Base-by-base conservation (phyloP, 2,797 vertebrate species). In the Typhlichthys subterraneus region DNA sequence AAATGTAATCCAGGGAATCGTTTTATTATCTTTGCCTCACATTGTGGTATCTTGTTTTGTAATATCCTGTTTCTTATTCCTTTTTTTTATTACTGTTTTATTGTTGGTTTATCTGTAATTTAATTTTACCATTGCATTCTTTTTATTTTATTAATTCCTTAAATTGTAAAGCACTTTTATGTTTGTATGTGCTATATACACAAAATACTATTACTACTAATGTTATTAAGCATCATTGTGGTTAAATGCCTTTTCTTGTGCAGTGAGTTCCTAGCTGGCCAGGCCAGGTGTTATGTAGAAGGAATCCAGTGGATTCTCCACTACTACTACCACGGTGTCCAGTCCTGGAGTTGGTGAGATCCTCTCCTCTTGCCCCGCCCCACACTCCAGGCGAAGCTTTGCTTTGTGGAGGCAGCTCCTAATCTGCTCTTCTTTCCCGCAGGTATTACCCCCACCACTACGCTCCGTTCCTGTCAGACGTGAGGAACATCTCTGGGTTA, bases 291-390 rank as follows among this genome's bases (percentile, higher is more conserved):
- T 85, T 99, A 99, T 12, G 94, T 99, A 62, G 96, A 96, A 83
- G 98, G 97, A 51, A 98, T 99, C 89, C 98, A 99, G 70, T 99
- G 98, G 98, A 97, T 99, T 88, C 94, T 99, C 45, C 97, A 99
- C 86, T 99, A 99, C 84, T 99, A 99, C 76, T 99, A 98, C 82
- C 96, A 99, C 13, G 98, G 98, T 66, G 98, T 99, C 76, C 96
- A 98, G 29, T 99, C 98, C 46, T 99, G 98, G 98, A 98, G 97
- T 91, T 99, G 98, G 98, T 99, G 89, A 95, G 95, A 72, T 47
- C 12, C 2, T 10, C 53, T 38, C 19, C 42, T 13, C 38, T n/a
- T 53, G 11, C 14, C 33, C 29, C 12, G 7, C 47, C 15, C 12
- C 23, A 45, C 23, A 12, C 53, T 56, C 4, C 1, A 11, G n/a